Conservation (phyloP, 2,888 invertebrate species). For the Onchidella celtica region DNA sequence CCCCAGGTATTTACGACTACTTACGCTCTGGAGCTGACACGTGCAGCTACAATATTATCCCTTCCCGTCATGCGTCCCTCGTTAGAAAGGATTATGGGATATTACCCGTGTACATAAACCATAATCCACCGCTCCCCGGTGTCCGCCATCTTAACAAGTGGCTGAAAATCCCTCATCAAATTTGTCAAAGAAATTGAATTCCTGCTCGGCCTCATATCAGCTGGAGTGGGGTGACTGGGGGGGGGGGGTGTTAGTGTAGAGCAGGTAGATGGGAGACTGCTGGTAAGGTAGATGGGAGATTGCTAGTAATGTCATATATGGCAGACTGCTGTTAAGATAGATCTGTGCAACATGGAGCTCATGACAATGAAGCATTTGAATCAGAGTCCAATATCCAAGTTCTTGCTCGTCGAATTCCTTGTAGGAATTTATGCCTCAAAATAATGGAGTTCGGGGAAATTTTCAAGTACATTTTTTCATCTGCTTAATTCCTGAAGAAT, state of each 20-base stretch:
- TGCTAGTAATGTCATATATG: neutral
- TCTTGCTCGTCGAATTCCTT: too few relatives aligned
- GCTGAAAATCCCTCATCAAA: slow-evolving; percentile 14
- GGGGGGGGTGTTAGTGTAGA: too few relatives aligned
- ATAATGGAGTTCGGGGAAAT: too few relatives aligned
- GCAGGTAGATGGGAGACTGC: neutral
- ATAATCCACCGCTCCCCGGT: neutral
- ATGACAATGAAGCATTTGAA: too few relatives aligned
- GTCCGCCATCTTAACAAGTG: neutral
- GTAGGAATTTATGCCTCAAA: too few relatives aligned
- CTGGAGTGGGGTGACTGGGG: neutral
- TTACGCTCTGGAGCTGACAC: too few relatives aligned
- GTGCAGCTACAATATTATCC: neutral
- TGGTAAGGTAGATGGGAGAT: neutral
- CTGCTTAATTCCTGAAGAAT: too few relatives aligned
- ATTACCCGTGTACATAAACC: neutral
- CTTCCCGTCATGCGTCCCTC: neutral
- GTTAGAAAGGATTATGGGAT: neutral
- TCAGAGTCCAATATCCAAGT: too few relatives aligned
- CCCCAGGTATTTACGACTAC: too few relatives aligned
- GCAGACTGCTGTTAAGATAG: too few relatives aligned
- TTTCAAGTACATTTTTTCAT: too few relatives aligned
- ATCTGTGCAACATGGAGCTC: too few relatives aligned
- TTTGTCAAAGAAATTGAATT: slow-evolving; percentile 28
- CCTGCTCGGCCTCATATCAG: slow-evolving; percentile 7